Conservation (phyloP, 2,888 invertebrate genomes). For the Meteorus cinctellus region DNA sequence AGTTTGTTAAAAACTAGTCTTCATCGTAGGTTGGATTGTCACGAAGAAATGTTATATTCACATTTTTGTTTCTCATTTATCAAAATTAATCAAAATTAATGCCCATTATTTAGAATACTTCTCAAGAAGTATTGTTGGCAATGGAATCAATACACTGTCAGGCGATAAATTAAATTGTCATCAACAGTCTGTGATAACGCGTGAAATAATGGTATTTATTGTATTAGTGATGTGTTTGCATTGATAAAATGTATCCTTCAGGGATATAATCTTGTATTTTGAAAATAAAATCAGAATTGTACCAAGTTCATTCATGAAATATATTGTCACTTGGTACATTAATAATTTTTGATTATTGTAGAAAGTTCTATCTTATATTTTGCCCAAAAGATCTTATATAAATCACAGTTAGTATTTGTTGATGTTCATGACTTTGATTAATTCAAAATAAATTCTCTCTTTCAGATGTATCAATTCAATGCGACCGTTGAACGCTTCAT, state of each 20-base stretch:
- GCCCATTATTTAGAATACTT: not conserved
- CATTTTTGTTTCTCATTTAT: slow-evolving; percentile 20
- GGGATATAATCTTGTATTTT: slow-evolving; percentile 16
- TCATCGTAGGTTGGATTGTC: slow-evolving; percentile 26
- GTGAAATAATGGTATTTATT: slow-evolving; percentile 21
- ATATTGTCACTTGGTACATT: slow-evolving; percentile 40
- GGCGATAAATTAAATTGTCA: slow-evolving; percentile 57
- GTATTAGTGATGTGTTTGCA: not conserved
- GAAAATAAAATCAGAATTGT: slow-evolving; percentile 38
- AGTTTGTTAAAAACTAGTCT: slow-evolving; percentile 60
- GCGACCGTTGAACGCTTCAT: too few species aligned
- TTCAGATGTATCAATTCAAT: too few species aligned
- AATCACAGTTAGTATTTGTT: slow-evolving; percentile 58
- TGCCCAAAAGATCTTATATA: slow-evolving; percentile 57
- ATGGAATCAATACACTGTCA: not conserved
- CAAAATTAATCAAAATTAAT: not conserved
- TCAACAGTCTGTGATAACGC: slow-evolving; percentile 51
- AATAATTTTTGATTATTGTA: slow-evolving; percentile 43
- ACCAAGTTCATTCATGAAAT: slow-evolving; percentile 40
- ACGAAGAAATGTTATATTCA: not conserved
- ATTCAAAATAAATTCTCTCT: too few species aligned
- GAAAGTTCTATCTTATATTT: slow-evolving; percentile 57
- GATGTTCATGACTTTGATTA: not conserved
- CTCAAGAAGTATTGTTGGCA: not conserved
- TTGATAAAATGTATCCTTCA: not conserved